Evolutionary conservation across 2,113 vertebrate species (phyloP).

Genomic region (Xiphorhynchus elegans): DNA sequence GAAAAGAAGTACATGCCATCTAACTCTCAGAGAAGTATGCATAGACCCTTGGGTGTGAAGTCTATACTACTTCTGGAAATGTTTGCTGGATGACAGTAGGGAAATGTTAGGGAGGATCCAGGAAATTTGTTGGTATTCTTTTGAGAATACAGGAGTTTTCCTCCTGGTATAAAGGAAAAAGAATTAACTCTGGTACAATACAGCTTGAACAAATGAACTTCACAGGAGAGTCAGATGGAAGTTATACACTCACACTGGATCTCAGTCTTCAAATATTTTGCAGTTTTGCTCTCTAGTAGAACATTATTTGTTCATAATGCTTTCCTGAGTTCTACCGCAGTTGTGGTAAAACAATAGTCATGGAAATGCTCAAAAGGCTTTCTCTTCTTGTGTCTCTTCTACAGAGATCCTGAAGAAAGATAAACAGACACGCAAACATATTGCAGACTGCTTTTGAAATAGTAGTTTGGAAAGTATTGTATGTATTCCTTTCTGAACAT

Average conservation of each 20-base stretch:
- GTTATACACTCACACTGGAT: not conserved
- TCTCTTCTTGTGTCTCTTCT: not conserved
- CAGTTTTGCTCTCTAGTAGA: not conserved
- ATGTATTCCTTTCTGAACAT: not conserved
- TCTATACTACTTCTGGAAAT: not conserved
- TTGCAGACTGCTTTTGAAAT: not conserved
- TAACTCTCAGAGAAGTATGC: not conserved
- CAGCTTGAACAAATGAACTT: not conserved
- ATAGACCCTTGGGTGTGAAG: not conserved
- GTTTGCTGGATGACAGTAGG: not conserved
- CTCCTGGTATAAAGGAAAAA: not conserved
- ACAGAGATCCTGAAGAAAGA: not conserved
- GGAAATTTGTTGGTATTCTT: not conserved
- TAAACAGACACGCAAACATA: not conserved
- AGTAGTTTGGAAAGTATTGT: not conserved
- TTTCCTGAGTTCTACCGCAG: not conserved
- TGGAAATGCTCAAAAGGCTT: not conserved
- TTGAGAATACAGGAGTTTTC: not conserved
- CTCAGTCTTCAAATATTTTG: not conserved
- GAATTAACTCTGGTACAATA: not conserved
- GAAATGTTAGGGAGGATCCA: not conserved
- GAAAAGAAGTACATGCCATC: not conserved
- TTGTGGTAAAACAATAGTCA: not conserved
- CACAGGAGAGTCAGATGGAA: not conserved
- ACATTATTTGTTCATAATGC: not conserved